Conservation (phyloP, 2,888 invertebrate species). For the Synergus umbraculus region DNA sequence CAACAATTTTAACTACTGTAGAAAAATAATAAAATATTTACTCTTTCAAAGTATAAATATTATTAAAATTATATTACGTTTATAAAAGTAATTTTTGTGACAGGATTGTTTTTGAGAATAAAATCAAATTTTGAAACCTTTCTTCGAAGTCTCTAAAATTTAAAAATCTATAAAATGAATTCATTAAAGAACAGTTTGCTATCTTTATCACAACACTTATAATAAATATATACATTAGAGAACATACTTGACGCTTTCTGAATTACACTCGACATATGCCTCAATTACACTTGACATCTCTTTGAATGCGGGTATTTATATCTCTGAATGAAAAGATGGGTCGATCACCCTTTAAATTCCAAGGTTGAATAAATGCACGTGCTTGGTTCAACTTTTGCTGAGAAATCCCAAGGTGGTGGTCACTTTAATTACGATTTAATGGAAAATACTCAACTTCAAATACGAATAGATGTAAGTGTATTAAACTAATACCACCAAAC, state of each 20-base stretch:
- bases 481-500: slow-evolving; percentile 56
- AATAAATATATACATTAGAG: not conserved
- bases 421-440: slow-evolving; percentile 40
- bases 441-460: slow-evolving; percentile 29
- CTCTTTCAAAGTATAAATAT: too few relatives aligned
- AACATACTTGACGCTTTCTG: not conserved
- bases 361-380: slow-evolving; percentile 6
- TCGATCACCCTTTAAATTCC: slow-evolving; percentile 16
- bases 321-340: slow-evolving; percentile 11
- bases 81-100: too few relatives aligned
- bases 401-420: slow-evolving; percentile 48
- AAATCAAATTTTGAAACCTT: too few relatives aligned
- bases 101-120: too few relatives aligned
- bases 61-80: too few relatives aligned
- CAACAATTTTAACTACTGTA: not conserved
- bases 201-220: not conserved
- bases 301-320: slow-evolving; percentile 29
- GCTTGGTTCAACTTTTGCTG: slow-evolving; percentile 20
- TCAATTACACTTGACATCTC: slow-evolving; percentile 18
- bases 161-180: too few relatives aligned
- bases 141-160: too few relatives aligned
- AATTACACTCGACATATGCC: not conserved
- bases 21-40: not conserved
- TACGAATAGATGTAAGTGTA: slow-evolving; percentile 42
- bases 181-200: not conserved